Base-by-base conservation (phyloP, 2,888 invertebrate genomes). In the Fabriciana adippe region DNA sequence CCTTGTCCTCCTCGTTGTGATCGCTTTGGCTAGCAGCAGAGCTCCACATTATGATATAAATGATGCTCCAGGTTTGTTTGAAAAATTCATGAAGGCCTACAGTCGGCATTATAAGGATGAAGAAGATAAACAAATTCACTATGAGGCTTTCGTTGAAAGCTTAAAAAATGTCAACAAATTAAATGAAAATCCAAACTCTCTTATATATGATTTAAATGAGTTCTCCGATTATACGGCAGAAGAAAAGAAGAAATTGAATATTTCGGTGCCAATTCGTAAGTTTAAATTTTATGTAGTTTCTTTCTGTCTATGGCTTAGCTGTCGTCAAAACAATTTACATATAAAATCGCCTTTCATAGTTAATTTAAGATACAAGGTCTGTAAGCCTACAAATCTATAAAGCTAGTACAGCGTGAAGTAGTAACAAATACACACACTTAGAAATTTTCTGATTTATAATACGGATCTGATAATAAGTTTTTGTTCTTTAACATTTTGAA, bases 171-270 rank as follows among this genome's bases (percentile, higher is more conserved):
- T 84, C 45, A 84, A 84, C 51, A 71, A 82, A 48, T 8, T 35
- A 3, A 71, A 71, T 59, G 11, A 11, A 41, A 56, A 61, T 16
- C 45, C 63, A 0, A 67, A 59, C 31, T 3, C 68, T 0, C 77
- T 80, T 3, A 75, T 73, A 5, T 84, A 68, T 63, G 83, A 73
- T 21, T 78, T 85, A 31, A 85, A 84, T 45, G 68, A 80, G 64
- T 82, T 83, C 11, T 75, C 86, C 6, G 86, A 86, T 73, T 80
- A 79, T 41, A 82, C 84, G 0, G 69, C 72, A 0, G 78, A 81
- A 4, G 80, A 84, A 55, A 63, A 55, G 3, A 65, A 73, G 35
- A 41, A 11, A 11, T 0, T 8, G 35, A 11, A 41, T 41, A 35
- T 6, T 35, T 6, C 6, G 35, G 35, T 41, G 2, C 5, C 26